Base-by-base conservation (phyloP, 2,797 vertebrate genomes). In the Myoxocephalus aenaeus region DNA sequence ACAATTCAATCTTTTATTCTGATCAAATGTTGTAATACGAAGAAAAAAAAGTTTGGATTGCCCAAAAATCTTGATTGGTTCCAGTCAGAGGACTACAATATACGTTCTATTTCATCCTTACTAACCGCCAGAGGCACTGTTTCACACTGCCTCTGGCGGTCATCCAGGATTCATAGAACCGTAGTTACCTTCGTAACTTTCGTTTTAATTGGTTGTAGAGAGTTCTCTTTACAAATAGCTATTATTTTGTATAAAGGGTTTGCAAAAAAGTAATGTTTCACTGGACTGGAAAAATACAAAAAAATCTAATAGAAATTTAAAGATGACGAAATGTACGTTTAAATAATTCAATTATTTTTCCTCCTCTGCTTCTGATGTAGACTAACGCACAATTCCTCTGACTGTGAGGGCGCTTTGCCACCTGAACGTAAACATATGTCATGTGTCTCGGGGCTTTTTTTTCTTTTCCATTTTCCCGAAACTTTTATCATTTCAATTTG, bases 1-100 rank as follows among this genome's bases (percentile, higher is more conserved):
- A 56, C 40, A 65, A 50, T 69, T 71, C 82, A 27, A 27, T 57
- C 22, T 14, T 63, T 51, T 50, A 7, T 48, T 61, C 12, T 22
- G 14, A 44, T 59, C 1, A 54, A 53, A 44, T 66, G 20, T 51
- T 77, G 63, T 46, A 10, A 1, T 57, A 17, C 3, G n/a, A n/a
- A n/a, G n/a, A n/a, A n/a, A n/a, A n/a, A 20, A 32, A 32, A n/a
- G 27, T 48, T 34, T n/a, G 18, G 7, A 50, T 14, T 14, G 7
- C 7, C 20, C 48, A 20, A 22, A 34, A 13, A 22, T n/a, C 12
- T 50, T 65, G 29, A 65, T 50, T 22, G 29, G 18, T 44, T 61
- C 12, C 34, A 38, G 34, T n/a, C 32, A 38, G 32, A 22, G 18
- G 10, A 59, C 18, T 38, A 42, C 59, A 25, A n/a, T 40, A 25